phyloP scores from a whole-genome alignment of 2,797 vertebrate species.

The Catamblyrhynchus diadema region DNA sequence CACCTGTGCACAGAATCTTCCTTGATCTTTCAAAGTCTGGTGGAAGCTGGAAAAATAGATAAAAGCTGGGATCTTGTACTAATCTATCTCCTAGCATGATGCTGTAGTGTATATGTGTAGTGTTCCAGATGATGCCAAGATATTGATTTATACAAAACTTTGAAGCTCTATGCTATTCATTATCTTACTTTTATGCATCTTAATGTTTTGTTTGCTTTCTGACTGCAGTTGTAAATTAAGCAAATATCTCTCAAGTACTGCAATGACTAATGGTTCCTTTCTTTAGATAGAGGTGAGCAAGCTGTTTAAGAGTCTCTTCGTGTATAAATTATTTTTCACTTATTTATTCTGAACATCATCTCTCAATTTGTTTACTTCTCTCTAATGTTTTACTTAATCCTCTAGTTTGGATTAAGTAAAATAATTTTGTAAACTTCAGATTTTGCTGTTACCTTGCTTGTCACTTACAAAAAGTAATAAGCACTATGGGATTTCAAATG shows the following conservation, averaged over 20 bases:
- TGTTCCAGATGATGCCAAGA: neutral
- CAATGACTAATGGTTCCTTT: neutral
- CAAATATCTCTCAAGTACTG: constrained; percentile 39
- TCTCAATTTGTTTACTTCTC: neutral
- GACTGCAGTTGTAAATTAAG: neutral
- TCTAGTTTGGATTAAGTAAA: neutral
- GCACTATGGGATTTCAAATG: neutral
- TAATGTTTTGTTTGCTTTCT: constrained; percentile 4
- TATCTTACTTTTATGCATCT: neutral
- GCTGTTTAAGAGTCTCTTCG: neutral
- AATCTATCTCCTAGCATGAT: neutral
- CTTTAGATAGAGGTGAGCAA: neutral
- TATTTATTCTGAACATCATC: neutral
- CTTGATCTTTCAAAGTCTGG: neutral
- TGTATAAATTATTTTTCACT: neutral
- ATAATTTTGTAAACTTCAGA: neutral
- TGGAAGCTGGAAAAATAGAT: neutral
- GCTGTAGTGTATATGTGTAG: neutral
- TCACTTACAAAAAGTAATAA: neutral
- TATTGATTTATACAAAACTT: neutral
- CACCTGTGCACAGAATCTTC: neutral
- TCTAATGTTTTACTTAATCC: neutral
- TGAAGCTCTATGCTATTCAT: neutral
- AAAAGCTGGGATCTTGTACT: neutral
- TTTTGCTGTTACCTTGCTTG: constrained; percentile 3